These are phyloP conservation scores for Lutraria lutraria DNA, from an alignment of 2,888 invertebrate genomes.

Conservation along the genomic window DNA sequence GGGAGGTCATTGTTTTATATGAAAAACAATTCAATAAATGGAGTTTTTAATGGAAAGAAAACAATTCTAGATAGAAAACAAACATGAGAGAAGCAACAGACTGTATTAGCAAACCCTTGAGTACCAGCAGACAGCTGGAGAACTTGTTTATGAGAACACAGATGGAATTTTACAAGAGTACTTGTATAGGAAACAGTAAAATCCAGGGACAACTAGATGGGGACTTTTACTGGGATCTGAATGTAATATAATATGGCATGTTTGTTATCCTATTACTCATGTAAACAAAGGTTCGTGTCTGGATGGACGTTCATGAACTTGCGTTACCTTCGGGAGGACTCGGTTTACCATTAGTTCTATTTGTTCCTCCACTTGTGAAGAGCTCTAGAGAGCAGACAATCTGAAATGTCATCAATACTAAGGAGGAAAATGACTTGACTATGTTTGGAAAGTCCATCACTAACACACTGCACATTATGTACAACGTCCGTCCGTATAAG, in stretches of 20 bases:
- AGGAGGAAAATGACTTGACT: slow-evolving; percentile 24
- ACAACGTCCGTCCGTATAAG: background rate
- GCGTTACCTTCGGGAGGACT: slow-evolving; percentile 18
- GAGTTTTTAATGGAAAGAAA: slow-evolving; percentile 27
- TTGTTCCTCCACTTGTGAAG: slow-evolving; percentile 33
- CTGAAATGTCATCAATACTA: slow-evolving; percentile 23
- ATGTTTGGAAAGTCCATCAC: slow-evolving; percentile 9
- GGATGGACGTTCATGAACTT: slow-evolving; percentile 30
- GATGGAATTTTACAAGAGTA: slow-evolving; percentile 13
- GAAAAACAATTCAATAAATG: slow-evolving; percentile 21
- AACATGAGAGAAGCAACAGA: background rate
- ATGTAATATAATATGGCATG: slow-evolving; percentile 41
- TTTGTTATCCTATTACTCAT: slow-evolving; percentile 43
- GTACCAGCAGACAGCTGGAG: background rate
- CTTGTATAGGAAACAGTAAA: background rate
- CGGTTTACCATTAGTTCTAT: slow-evolving; percentile 31
- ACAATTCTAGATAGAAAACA: background rate
- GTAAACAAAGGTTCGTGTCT: slow-evolving; percentile 44
- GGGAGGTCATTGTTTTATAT: slow-evolving; percentile 19
- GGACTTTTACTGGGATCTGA: slow-evolving; percentile 6
- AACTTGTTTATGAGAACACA: background rate
- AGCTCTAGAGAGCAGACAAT: slow-evolving; percentile 33
- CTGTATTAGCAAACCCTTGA: slow-evolving; percentile 6
- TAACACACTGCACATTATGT: background rate
- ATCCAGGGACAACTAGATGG: background rate